Conservation (phyloP, 2,888 invertebrate genomes). For the Amiota communis region DNA sequence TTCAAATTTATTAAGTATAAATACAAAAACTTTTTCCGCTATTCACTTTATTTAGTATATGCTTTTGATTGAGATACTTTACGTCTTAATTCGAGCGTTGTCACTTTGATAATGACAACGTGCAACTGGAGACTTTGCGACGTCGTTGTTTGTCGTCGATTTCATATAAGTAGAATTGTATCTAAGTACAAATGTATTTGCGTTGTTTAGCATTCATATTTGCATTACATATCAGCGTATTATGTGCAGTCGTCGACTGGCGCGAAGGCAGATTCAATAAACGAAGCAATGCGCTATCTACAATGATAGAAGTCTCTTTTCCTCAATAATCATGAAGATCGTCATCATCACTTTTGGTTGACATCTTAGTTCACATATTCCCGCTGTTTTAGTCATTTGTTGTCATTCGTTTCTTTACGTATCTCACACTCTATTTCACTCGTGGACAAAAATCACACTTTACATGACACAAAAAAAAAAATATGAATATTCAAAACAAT, state of each 20-base stretch:
- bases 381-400: not conserved
- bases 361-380: not conserved
- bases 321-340: not conserved
- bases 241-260: conserved; percentile 26
- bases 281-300: too few relatives aligned
- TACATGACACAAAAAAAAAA: not conserved
- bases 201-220: conserved; percentile 39
- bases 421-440: not conserved
- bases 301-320: too few relatives aligned
- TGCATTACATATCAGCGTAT: conserved; percentile 51
- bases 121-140: not conserved
- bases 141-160: not conserved
- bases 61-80: not conserved
- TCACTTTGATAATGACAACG: conserved; percentile 32
- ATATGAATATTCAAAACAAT: conserved; percentile 10
- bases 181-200: not conserved
- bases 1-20: not conserved
- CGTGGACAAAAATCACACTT: not conserved
- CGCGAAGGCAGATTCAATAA: not conserved
- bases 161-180: conserved; percentile 17
- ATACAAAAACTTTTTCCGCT: not conserved
- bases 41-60: not conserved
- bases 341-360: not conserved
- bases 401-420: not conserved
- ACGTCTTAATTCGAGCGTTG: conserved; percentile 21